A percentile compares a stretch with the other conserved stretches of the same genome.
These are phyloP conservation scores for Folsomia manolachei DNA, from an alignment of 2,888 invertebrate species.

Conservation along the genomic window DNA sequence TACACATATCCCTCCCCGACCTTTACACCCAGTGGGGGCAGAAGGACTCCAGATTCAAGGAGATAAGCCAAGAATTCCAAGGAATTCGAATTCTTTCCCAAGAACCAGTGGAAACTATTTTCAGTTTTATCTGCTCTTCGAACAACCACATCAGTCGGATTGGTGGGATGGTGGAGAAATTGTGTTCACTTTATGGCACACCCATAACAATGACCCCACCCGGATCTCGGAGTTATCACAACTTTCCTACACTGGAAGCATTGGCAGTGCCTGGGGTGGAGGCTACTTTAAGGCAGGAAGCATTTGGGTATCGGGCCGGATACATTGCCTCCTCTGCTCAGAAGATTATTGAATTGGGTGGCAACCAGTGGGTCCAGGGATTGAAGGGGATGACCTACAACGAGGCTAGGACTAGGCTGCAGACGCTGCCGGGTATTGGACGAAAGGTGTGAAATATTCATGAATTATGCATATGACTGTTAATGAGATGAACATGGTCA, in stretches of 20 bases:
- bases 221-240: constrained; percentile 62
- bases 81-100: constrained; percentile 90
- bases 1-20: constrained; percentile 69
- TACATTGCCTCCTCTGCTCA: constrained; percentile 75
- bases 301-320: constrained; percentile 84
- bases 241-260: constrained; percentile 74
- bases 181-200: constrained; percentile 77
- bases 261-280: constrained; percentile 67
- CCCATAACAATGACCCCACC: constrained; percentile 62
- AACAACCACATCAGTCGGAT: constrained; percentile 90
- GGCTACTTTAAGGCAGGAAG: constrained; percentile 66
- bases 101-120: constrained; percentile 86
- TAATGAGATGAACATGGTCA: background rate
- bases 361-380: constrained; percentile 68
- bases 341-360: constrained; percentile 67
- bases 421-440: constrained; percentile 83
- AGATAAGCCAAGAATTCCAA: constrained; percentile 63
- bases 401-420: constrained; percentile 70
- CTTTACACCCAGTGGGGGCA: constrained; percentile 72
- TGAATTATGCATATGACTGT: background rate
- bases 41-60: constrained; percentile 70
- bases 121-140: constrained; percentile 95
- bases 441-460: constrained; percentile 69
- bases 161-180: constrained; percentile 82
- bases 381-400: constrained; percentile 68